These are phyloP conservation scores for Malurus leucopterus DNA, from an alignment of 2,797 vertebrate species.

Conservation along the genomic window DNA sequence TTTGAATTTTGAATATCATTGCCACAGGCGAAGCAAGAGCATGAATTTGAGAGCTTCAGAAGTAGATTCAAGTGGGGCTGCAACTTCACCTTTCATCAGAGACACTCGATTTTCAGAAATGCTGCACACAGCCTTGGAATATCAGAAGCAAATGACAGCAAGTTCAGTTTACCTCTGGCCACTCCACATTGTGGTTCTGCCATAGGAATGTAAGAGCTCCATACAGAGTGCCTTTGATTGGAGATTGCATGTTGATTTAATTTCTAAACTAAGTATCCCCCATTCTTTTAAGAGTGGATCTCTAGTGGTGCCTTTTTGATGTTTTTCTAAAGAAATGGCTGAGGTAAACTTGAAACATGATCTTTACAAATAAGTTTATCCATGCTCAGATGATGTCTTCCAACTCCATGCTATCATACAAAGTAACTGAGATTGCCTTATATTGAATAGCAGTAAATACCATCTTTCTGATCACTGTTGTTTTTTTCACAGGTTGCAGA, in stretches of 20 bases:
- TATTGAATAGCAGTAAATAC: not conserved
- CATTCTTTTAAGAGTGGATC: not conserved
- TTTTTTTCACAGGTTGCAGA: not conserved
- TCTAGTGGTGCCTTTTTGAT: not conserved
- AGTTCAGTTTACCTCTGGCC: not conserved
- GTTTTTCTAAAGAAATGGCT: not conserved
- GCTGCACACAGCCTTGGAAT: not conserved
- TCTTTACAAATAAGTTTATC: not conserved
- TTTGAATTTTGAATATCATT: not conserved
- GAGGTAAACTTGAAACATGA: not conserved
- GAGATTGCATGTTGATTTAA: not conserved
- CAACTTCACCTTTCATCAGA: not conserved
- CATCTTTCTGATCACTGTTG: not conserved
- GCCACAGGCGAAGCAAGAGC: not conserved
- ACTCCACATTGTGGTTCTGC: not conserved
- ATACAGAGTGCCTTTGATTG: not conserved
- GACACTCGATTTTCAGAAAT: not conserved
- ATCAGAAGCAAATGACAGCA: not conserved
- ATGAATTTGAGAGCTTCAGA: not conserved
- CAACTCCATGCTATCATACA: not conserved
- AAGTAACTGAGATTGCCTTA: not conserved
- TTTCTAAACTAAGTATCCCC: not conserved
- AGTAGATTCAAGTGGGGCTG: not conserved
- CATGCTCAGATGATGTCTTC: not conserved
- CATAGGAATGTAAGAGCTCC: not conserved